Conservation (phyloP, 2,797 vertebrate species). For the Rhinophrynus dorsalis region DNA sequence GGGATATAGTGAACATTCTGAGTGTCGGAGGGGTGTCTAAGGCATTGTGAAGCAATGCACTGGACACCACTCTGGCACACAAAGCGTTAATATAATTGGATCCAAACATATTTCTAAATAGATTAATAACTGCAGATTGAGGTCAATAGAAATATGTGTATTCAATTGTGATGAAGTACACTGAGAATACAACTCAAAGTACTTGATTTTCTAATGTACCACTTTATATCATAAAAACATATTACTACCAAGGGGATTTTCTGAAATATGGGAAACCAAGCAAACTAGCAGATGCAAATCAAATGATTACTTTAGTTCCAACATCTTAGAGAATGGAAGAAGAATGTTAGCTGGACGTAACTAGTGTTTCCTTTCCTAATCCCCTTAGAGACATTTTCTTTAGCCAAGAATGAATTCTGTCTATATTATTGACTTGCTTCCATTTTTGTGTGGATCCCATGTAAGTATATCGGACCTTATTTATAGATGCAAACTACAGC, state of each 20-base stretch:
- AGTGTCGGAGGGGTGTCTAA: no score
- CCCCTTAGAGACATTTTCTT: slow-evolving; percentile 4
- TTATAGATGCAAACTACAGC: no score
- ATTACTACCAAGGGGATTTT: not conserved
- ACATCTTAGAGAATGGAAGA: not conserved
- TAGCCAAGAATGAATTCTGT: not conserved
- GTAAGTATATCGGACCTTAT: not conserved
- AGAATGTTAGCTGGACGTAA: slow-evolving; percentile 22
- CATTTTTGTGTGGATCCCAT: slow-evolving; percentile 3
- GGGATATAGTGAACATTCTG: no score
- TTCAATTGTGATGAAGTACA: no score
- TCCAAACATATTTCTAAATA: no score
- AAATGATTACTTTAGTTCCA: not conserved
- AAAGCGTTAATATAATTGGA: no score
- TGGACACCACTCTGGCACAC: no score
- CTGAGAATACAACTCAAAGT: no score
- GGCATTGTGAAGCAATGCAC: no score
- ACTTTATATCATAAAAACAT: not conserved
- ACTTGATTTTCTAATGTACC: not conserved
- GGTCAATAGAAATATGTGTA: no score
- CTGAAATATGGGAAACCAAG: not conserved
- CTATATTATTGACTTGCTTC: slow-evolving; percentile 5
- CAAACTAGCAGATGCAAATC: not conserved
- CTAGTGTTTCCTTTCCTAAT: not conserved
- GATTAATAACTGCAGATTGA: no score